Evolutionary conservation across 2,113 vertebrate genomes (phyloP).

Genomic region (Geococcyx californianus): DNA sequence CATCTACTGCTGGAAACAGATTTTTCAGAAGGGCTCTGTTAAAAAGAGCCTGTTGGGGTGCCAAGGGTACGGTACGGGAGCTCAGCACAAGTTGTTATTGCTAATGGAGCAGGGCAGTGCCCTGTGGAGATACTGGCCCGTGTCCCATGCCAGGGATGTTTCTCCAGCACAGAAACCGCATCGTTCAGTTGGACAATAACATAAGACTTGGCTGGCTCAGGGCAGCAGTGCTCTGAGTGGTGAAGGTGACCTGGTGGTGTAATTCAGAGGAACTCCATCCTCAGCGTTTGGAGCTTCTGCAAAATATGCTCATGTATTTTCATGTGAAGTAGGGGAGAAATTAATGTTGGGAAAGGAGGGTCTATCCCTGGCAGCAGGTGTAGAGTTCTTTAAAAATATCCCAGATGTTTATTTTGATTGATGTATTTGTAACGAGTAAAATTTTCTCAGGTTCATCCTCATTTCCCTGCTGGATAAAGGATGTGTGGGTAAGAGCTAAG

Average conservation of each 20-base stretch:
- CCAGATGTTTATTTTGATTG: neutral
- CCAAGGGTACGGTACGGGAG: neutral
- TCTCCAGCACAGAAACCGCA: neutral
- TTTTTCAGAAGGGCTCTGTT: neutral
- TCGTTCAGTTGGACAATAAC: accelerated
- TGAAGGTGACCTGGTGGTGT: neutral
- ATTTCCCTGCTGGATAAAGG: neutral
- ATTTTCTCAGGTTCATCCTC: neutral
- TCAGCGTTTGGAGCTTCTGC: neutral
- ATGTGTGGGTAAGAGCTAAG: neutral
- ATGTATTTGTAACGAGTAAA: neutral
- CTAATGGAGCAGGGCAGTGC: constrained; percentile 6
- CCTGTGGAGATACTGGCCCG: constrained; percentile 1
- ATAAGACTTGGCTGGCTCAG: neutral
- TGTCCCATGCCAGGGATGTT: neutral
- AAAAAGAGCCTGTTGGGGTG: neutral
- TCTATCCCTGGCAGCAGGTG: neutral
- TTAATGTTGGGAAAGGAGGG: neutral
- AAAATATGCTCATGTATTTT: neutral
- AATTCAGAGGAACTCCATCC: accelerated
- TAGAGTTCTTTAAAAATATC: neutral
- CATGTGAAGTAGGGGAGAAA: neutral
- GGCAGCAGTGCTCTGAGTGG: neutral
- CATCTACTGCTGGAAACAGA: neutral
- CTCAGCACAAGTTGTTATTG: neutral